Evolutionary conservation across 2,797 vertebrate genomes (phyloP).

Genomic region (Austrolebias charrua): DNA sequence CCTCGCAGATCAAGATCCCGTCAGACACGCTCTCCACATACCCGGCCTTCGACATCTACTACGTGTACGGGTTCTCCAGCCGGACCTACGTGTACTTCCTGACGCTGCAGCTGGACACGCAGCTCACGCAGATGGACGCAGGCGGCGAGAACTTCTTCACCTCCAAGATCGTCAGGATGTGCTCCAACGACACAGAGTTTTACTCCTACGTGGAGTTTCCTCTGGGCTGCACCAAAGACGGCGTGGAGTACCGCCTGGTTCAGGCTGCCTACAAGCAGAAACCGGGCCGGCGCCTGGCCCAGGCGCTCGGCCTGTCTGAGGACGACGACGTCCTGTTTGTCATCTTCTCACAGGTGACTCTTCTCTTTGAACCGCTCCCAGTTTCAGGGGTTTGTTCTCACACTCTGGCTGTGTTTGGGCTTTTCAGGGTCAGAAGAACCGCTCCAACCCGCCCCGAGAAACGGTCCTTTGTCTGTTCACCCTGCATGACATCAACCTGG

Average conservation of each 20-base stretch:
- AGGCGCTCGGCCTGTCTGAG: constrained; percentile 83
- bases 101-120: constrained; percentile 89
- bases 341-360: constrained; percentile 83
- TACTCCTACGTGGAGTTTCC: constrained; percentile 93
- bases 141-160: constrained; percentile 90
- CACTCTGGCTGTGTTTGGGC: not conserved
- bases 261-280: constrained; percentile 89
- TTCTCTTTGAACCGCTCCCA: too few species aligned
- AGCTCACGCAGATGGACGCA: constrained; percentile 86
- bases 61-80: constrained; percentile 89
- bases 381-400: too few species aligned
- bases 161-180: constrained; percentile 91
- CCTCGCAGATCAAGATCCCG: constrained; percentile 92
- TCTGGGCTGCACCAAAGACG: constrained; percentile 88
- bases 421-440: constrained; percentile 86
- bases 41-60: constrained; percentile 92
- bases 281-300: constrained; percentile 83
- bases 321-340: constrained; percentile 88
- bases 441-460: constrained; percentile 86
- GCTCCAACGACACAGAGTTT: constrained; percentile 88
- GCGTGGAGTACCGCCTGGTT: constrained; percentile 88
- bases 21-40: constrained; percentile 89
- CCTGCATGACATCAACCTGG: constrained; percentile 85
- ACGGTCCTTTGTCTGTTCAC: constrained; percentile 92
- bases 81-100: constrained; percentile 90